Evolutionary conservation across 2,797 vertebrate genomes (phyloP).

Genomic region (Taenioides sp.): DNA sequence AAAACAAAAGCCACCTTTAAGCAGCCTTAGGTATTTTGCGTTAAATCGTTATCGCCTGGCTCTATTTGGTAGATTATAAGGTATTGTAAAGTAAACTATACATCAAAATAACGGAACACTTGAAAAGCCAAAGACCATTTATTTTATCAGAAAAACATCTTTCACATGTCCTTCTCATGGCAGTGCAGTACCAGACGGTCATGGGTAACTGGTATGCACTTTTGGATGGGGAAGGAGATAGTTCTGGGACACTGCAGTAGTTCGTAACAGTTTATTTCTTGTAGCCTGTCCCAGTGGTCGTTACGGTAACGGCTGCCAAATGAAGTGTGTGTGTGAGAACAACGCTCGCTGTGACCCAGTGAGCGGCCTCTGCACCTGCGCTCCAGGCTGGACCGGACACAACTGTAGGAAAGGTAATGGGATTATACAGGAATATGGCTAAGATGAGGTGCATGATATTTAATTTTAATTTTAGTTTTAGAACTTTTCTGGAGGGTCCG

Average conservation of each 20-base stretch:
- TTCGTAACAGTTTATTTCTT: not conserved
- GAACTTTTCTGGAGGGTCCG: too few relatives aligned
- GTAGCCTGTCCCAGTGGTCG: conserved; percentile 84
- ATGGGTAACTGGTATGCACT: conserved; percentile 37
- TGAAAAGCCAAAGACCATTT: not conserved
- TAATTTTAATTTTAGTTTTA: too few relatives aligned
- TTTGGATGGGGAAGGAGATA: conserved; percentile 17
- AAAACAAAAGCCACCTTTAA: too few relatives aligned
- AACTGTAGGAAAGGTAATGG: conserved; percentile 86
- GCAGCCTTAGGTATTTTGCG: too few relatives aligned
- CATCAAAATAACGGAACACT: not conserved
- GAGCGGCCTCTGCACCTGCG: conserved; percentile 85
- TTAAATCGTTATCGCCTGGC: too few relatives aligned
- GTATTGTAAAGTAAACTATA: not conserved
- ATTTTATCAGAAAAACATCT: not conserved
- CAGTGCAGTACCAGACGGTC: conserved; percentile 17
- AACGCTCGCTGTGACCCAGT: conserved; percentile 82
- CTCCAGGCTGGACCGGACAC: conserved; percentile 85
- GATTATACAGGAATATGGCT: not conserved
- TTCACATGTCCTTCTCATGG: not conserved
- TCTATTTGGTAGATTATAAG: not conserved
- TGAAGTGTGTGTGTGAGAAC: conserved; percentile 86
- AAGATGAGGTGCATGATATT: too few relatives aligned
- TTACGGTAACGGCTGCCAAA: conserved; percentile 85
- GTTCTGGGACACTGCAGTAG: conserved; percentile 31